Base-by-base conservation (phyloP, 2,797 vertebrate species). In the Chaenodraco wilsoni region DNA sequence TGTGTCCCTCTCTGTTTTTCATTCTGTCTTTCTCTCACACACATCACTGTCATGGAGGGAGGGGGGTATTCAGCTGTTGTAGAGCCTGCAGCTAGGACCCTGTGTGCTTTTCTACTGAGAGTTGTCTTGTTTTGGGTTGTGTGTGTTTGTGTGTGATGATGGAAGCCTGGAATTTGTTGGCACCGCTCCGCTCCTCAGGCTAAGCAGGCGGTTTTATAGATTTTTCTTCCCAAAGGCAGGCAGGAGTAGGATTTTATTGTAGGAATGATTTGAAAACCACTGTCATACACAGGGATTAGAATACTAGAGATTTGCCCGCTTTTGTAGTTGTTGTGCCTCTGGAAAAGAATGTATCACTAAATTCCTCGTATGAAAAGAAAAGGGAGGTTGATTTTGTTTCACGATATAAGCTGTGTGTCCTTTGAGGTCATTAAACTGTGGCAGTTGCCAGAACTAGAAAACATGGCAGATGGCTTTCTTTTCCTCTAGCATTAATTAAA, bases 41-140 rank as follows among this genome's bases (percentile, higher is more conserved):
- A 27, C 27, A 56, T 17, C 57, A 51, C 71, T 67, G 27, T 67
- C 45, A 23, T 52, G 56, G 23, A 14, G 43, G 37, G 11, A 16
- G 17, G 66, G 37, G 52, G 41, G 13, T 41, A 55, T 49, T 61
- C 15, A n/a, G 70, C 71, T 76, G 79, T 51, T 61, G 59, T 72
- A 76, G 62, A 51, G 76, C 84, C 79, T 71, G 65, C 69, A 83
- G 80, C 78, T 54, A 56, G 68, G 59, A 37, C 50, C n/a, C 55
- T 76, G 55, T 56, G 59, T 44, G 55, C 57, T 63, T 40, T 43
- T 43, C 41, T 45, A 2, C 61, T 57, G 56, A 78, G 33, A 65
- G 46, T 31, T 41, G 57, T 55, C 49, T 63, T 66, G 51, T 66
- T 69, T 84, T 74, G 44, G 50, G 65, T 46, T 52, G 61, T 71